Base-by-base conservation (phyloP, 30 jellyfish, hydroid and myxozoan species). In the Hydractinia echinata region DNA sequence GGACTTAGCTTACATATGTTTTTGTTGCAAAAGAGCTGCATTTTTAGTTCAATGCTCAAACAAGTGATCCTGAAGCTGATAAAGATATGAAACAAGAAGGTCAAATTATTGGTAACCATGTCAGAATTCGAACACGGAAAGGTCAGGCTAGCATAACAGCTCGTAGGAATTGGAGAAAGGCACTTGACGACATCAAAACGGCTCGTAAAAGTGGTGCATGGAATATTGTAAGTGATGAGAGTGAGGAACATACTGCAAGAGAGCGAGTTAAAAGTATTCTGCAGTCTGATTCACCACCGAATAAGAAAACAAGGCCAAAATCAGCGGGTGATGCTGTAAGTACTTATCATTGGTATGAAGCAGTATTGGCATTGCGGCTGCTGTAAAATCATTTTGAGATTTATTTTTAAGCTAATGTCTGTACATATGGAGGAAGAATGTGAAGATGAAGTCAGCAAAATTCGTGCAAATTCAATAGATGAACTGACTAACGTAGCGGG, bases 31-130 rank as follows among this genome's bases (percentile, higher is more conserved):
- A 58, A 11, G 19, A 58, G 3, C 39, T 64, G 55, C 9, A 54
- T 74, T 49, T 74, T 48, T 14, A 77, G 85, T 56, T 11, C 15
- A 77, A 64, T 61, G 73, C 53, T 20, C 91, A 83, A 18, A 83
- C 56, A 62, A 83, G 91, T 72, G 91, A 83, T 73, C 51, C 91
- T 8, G 91, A 83, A 74, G 91, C 85, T 51, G 91, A 83, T 72
- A 49, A 16, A 15, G 85, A 83, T 60, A 76, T 67, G 71, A 56
- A 73, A 44, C 89, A 67, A 48, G 76, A 70, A 7, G 86, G 82
- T 18, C 16, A 82, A 53, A 44, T 4, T 48, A 21, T 20, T 7
- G 69, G 82, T 49, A 51, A 82, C 53, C 16, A 8, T 56, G 6
- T 7, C 13, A 64, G 10, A 61, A 18, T 48, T 8, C 54, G 61